These are phyloP conservation scores for Catharus ustulatus DNA, from an alignment of 2,797 vertebrate genomes.

Conservation along the genomic window DNA sequence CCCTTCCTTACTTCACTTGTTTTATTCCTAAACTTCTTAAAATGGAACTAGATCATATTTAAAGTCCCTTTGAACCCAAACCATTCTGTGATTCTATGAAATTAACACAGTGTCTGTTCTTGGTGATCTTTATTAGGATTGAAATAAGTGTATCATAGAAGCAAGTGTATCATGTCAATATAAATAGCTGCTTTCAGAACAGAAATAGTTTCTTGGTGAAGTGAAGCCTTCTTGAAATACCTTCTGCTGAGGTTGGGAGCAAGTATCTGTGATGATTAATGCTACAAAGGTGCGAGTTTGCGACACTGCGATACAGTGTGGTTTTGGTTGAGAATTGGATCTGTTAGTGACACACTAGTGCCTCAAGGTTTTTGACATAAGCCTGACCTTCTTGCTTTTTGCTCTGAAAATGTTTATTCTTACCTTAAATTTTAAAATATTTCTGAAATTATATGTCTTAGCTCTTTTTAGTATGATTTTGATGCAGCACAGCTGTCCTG, in stretches of 20 bases:
- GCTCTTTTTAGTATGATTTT: not conserved
- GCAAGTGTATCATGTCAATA: not conserved
- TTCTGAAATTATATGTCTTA: not conserved
- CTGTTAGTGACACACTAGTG: not conserved
- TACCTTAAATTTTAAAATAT: not conserved
- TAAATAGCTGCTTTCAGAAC: not conserved
- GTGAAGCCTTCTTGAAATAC: not conserved
- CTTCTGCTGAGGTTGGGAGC: not conserved
- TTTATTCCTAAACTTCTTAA: not conserved
- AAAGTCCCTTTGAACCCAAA: not conserved
- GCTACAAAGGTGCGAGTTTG: not conserved
- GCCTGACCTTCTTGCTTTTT: not conserved
- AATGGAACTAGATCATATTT: not conserved
- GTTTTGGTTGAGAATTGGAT: not conserved
- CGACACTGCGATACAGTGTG: not conserved
- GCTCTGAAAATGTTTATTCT: not conserved
- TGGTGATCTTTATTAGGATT: not conserved
- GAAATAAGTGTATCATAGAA: not conserved
- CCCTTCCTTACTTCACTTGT: not conserved
- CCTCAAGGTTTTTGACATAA: not conserved
- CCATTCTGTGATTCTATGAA: not conserved
- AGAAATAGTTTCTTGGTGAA: not conserved
- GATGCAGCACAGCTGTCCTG: not conserved
- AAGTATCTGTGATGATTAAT: not conserved
- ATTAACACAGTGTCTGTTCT: not conserved